A percentile compares a stretch with the other conserved stretches of the same genome.
These are phyloP conservation scores for Agelaius phoeniceus DNA, from an alignment of 2,113 vertebrate species.

Conservation along the genomic window DNA sequence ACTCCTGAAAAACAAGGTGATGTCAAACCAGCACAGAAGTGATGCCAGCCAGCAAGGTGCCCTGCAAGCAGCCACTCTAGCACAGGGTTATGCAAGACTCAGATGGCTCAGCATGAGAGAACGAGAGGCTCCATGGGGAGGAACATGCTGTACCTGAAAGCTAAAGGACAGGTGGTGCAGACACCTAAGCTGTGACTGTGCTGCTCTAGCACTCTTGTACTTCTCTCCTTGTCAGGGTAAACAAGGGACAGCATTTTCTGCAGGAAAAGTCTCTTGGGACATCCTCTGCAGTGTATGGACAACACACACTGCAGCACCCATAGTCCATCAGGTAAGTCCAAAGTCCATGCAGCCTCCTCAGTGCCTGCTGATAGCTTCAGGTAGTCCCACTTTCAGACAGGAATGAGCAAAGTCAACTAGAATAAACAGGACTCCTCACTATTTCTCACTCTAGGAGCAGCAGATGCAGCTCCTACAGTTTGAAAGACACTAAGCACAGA, in stretches of 20 bases:
- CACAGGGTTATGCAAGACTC: not conserved
- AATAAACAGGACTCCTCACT: not conserved
- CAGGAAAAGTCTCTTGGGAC: not conserved
- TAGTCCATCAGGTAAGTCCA: fast-evolving
- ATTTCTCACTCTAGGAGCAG: not conserved
- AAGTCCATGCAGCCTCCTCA: not conserved
- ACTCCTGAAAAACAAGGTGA: constrained; percentile 25
- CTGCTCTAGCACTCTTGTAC: not conserved
- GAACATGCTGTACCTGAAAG: not conserved
- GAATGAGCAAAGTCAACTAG: not conserved
- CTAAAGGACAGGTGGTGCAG: not conserved
- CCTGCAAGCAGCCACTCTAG: not conserved
- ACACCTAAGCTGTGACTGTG: not conserved
- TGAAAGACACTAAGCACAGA: not conserved
- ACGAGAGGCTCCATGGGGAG: not conserved
- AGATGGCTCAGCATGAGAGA: not conserved
- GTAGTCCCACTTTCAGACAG: not conserved
- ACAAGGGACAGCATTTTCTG: not conserved
- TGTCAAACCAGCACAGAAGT: not conserved
- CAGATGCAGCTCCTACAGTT: not conserved
- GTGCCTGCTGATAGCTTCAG: not conserved
- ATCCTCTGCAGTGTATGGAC: not conserved
- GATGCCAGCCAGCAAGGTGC: constrained; percentile 22
- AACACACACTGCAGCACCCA: not conserved
- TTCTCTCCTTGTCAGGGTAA: not conserved